Evolutionary conservation across 2,888 invertebrate species (phyloP).

Genomic region (Thymelicus lineola): DNA sequence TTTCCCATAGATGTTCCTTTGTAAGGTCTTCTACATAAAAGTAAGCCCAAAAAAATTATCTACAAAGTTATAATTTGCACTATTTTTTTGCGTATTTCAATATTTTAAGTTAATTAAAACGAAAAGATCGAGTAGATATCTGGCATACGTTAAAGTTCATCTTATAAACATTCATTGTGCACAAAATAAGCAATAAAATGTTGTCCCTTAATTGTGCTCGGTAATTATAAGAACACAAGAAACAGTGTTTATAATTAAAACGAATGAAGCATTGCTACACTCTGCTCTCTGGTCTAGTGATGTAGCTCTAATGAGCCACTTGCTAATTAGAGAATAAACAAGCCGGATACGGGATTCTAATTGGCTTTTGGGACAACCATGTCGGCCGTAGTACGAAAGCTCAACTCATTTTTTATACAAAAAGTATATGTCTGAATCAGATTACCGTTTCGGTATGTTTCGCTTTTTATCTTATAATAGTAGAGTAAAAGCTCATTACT

Average conservation of each 20-base stretch:
- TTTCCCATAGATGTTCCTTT: too few relatives aligned
- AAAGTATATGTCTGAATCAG: constrained; percentile 38
- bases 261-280: constrained; percentile 75
- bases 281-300: constrained; percentile 67
- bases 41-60: neutral
- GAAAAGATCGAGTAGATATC: constrained; percentile 37
- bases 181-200: constrained; percentile 71
- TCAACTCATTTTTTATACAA: constrained; percentile 35
- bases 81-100: neutral
- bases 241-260: constrained; percentile 81
- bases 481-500: neutral
- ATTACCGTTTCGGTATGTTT: constrained; percentile 28
- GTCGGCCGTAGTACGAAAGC: constrained; percentile 42
- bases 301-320: constrained; percentile 81
- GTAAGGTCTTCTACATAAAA: neutral
- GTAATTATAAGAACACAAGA: constrained; percentile 75
- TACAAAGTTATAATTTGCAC: neutral
- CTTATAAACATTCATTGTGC: constrained; percentile 61
- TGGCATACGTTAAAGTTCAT: constrained; percentile 49
- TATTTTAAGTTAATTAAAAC: constrained; percentile 39
- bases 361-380: constrained; percentile 79
- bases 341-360: constrained; percentile 80
- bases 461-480: constrained; percentile 8
- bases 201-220: constrained; percentile 72
- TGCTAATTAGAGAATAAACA: constrained; percentile 83